Percentiles rank a stretch among this genome's conserved stretches.
Evolutionary conservation across 2,113 vertebrate genomes (phyloP).

Genomic region (Dendropsophus ebraccatus): DNA sequence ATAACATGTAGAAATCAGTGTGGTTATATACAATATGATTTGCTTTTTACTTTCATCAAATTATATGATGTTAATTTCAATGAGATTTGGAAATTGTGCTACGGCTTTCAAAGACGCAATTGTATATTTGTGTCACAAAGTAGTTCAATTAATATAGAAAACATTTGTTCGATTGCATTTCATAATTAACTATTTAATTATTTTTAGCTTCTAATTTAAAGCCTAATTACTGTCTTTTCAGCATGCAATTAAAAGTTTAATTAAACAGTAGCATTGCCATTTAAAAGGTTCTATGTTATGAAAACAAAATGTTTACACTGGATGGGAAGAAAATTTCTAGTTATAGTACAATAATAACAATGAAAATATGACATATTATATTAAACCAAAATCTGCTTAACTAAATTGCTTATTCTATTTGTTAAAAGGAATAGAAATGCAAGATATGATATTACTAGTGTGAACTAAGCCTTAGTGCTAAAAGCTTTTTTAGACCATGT

Average conservation of each 20-base stretch:
- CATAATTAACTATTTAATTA: slow-evolving; percentile 53
- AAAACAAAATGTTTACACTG: slow-evolving; percentile 17
- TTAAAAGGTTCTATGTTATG: slow-evolving; percentile 10
- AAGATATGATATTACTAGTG: not conserved
- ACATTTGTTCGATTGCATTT: slow-evolving; percentile 32
- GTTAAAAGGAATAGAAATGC: not conserved
- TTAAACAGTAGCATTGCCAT: slow-evolving; percentile 37
- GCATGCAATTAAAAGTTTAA: slow-evolving; percentile 47
- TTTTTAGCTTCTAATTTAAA: slow-evolving; percentile 50
- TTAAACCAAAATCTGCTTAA: not conserved
- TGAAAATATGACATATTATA: not conserved
- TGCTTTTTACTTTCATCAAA: slow-evolving; percentile 5
- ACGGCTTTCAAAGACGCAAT: not conserved
- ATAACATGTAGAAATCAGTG: not conserved
- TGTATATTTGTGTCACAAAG: slow-evolving; percentile 12
- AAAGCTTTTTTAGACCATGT: too few species aligned
- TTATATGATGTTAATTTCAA: not conserved
- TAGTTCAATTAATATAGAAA: slow-evolving; percentile 34
- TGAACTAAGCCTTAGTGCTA: too few species aligned
- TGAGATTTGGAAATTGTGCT: not conserved
- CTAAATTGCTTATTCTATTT: not conserved
- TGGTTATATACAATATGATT: not conserved
- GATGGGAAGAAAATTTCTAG: not conserved
- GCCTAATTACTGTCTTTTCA: slow-evolving; percentile 47
- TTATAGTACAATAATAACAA: not conserved